Evolutionary conservation across 2,797 vertebrate genomes (phyloP).

Genomic region (Melopsittacus undulatus): DNA sequence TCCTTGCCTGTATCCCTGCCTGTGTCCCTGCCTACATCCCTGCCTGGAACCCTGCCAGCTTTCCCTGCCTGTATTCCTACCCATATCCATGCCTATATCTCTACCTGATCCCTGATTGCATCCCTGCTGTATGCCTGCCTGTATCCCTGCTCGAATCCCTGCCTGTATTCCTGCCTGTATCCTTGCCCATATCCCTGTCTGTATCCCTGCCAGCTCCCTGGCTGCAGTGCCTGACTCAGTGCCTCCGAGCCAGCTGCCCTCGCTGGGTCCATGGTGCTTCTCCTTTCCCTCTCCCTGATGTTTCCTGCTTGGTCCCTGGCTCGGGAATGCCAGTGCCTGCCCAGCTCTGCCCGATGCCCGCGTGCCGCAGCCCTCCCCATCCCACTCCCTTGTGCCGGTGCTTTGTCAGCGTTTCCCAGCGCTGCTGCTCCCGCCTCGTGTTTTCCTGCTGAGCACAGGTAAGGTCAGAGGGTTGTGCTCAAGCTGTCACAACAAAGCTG

Average conservation of each 20-base stretch:
- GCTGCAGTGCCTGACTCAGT: neutral
- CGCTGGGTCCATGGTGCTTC: accelerated
- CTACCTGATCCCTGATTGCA: neutral
- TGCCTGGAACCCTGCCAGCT: neutral
- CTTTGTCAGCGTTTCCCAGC: neutral
- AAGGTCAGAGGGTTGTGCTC: neutral
- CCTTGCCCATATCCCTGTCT: neutral
- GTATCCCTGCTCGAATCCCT: neutral
- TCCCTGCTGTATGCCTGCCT: neutral
- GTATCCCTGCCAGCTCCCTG: neutral
- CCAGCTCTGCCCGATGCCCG: neutral
- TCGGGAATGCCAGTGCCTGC: neutral
- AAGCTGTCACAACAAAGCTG: neutral
- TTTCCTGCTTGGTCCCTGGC: neutral
- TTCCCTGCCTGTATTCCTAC: neutral
- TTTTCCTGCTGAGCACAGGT: neutral
- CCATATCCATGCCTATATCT: neutral
- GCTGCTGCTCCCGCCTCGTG: neutral
- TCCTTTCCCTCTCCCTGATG: neutral
- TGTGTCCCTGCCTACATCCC: neutral
- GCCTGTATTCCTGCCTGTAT: neutral
- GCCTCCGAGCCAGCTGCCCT: neutral
- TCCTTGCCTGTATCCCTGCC: too few relatives aligned
- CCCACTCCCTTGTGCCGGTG: neutral
- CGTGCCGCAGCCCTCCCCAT: neutral